Conservation (phyloP, 2,113 vertebrate genomes). For the Cinclus cinclus region DNA sequence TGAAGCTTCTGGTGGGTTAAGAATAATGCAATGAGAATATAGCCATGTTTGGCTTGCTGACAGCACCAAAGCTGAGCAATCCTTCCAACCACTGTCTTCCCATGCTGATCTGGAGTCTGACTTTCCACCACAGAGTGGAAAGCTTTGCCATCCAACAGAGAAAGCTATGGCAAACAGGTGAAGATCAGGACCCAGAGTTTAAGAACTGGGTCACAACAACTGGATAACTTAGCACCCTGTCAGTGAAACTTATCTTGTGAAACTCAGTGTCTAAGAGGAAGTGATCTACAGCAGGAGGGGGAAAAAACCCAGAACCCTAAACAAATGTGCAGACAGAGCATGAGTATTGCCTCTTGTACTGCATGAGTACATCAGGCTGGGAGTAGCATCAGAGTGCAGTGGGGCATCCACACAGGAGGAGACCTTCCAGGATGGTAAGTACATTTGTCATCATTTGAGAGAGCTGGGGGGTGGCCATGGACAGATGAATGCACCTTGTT, state of each 20-base stretch:
- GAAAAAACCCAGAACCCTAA: fast-evolving
- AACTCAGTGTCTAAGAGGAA: slow-evolving; percentile 17
- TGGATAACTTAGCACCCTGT: background rate
- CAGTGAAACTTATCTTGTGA: background rate
- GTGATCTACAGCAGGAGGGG: background rate
- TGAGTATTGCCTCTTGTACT: background rate
- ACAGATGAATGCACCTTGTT: background rate
- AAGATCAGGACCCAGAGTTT: background rate
- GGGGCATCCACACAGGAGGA: background rate
- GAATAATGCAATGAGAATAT: background rate
- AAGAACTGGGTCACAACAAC: background rate
- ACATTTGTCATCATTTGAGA: background rate
- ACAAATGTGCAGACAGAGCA: background rate
- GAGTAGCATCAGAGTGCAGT: background rate
- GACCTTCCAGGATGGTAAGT: slow-evolving; percentile 31
- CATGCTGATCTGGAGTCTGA: background rate
- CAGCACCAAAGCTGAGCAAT: background rate
- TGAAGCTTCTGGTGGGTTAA: background rate
- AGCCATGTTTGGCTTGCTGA: background rate
- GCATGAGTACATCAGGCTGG: background rate
- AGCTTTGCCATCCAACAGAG: background rate
- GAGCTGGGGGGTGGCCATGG: background rate
- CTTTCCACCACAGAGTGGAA: background rate
- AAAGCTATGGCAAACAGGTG: background rate
- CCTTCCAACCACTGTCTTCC: background rate